Base-by-base conservation (phyloP, 2,888 invertebrate species). In the Leptothorax acervorum region DNA sequence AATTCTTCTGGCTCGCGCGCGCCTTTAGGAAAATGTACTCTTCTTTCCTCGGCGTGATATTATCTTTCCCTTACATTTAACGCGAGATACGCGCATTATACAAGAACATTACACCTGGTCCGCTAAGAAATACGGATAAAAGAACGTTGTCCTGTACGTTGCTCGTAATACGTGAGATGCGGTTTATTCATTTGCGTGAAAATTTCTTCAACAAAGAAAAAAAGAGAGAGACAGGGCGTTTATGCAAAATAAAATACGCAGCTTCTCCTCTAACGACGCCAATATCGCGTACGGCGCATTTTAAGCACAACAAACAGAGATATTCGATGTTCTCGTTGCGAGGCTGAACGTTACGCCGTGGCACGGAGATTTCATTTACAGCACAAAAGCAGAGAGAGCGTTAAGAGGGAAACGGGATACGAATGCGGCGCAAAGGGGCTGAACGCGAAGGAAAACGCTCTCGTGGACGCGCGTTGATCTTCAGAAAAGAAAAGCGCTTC, bases 311-410 rank as follows among this genome's bases (percentile, higher is more conserved):
- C 74, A 55, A 70, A 53, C 74, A 55, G 79, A 83, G 66, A 68
- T 71, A 53, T 66, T 65, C 45, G 70, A 55, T 23, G 23, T 74
- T 60, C 60, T 11, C 15, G 9, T 53, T 51, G 18, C 70, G 70
- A 70, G 57, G 55, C 48, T 73, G 85, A 82, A 75, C 63, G 86
- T 85, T 82, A 78, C 71, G 35, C 18, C 12, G 12, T 83, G 82
- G 76, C 55, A 75, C 78, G 85, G 23, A 48, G 90, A 90, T 89
- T 88, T 90, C 90, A 90, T 90, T 89, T 84, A 78, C 85, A 66
- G 48, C 57, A 75, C 55, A 87, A 87, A 88, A 85, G 87, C 70
- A 71, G 65, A 71, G 62, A 65, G 62, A 65, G 79, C 90, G 85
- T 85, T 85, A 90, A 83, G 84, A 74, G 86, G 65, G 51, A 53